These are phyloP conservation scores for Pantherophis alleghaniensis DNA, from an alignment of 2,797 vertebrate species.

Conservation along the genomic window DNA sequence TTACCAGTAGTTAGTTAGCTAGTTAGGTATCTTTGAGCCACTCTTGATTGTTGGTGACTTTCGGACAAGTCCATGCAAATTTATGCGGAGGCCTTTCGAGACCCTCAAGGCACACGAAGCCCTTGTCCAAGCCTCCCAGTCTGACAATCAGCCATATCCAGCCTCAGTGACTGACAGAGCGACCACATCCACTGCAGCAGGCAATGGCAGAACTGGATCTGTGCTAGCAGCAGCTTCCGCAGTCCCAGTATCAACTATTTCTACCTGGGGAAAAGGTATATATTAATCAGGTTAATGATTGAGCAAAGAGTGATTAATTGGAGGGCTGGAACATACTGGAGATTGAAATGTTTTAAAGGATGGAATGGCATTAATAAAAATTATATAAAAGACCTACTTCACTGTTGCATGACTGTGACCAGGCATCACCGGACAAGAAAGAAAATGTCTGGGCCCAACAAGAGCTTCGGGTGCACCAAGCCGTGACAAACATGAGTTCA, in stretches of 20 bases:
- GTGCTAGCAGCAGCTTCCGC: too few relatives aligned
- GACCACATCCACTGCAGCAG: too few relatives aligned
- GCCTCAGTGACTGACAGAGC: too few relatives aligned
- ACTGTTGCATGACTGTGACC: conserved; percentile 79
- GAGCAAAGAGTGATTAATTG: background rate
- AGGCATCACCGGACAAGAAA: conserved; percentile 86
- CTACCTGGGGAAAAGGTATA: background rate
- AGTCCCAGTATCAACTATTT: background rate
- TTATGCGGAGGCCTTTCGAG: too few relatives aligned
- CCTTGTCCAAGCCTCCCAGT: too few relatives aligned
- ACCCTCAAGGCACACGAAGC: too few relatives aligned
- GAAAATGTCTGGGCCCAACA: conserved; percentile 87
- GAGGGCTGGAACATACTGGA: background rate
- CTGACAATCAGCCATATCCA: too few relatives aligned
- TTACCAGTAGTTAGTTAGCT: background rate
- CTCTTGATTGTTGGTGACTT: background rate
- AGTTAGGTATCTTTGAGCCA: background rate
- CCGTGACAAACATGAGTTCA: conserved; percentile 89
- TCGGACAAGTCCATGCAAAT: background rate
- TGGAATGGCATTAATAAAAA: background rate
- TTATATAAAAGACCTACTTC: conserved; percentile 75
- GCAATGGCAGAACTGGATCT: too few relatives aligned
- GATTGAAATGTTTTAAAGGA: background rate
- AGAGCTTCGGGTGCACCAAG: conserved; percentile 89
- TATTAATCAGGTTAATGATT: background rate